phyloP scores from a whole-genome alignment of 2,797 vertebrate genomes.

The Kryptolebias ocellatus region DNA sequence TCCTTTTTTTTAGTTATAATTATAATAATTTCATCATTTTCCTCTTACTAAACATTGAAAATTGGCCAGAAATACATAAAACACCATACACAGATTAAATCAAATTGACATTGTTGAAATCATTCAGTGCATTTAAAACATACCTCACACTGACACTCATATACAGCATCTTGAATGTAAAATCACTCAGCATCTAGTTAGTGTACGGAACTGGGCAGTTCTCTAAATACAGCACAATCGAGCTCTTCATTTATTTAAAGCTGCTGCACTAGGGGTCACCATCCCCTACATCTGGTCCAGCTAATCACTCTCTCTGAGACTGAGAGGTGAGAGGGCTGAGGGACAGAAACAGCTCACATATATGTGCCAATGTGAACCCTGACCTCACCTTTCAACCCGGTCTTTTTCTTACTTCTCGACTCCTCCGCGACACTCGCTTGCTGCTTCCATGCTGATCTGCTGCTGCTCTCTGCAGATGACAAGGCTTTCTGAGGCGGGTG shows the following conservation, averaged over 20 bases:
- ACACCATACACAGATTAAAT: no score
- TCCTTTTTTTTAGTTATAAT: no score
- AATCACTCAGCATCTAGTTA: not conserved
- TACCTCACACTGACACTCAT: not conserved
- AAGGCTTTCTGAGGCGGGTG: conserved; percentile 32
- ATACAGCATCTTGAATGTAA: not conserved
- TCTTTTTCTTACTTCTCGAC: conserved; percentile 11
- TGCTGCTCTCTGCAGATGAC: conserved; percentile 33
- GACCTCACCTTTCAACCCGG: conserved; percentile 37
- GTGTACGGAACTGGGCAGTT: not conserved
- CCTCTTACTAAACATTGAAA: no score
- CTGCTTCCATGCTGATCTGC: conserved; percentile 22
- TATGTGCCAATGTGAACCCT: conserved; percentile 24
- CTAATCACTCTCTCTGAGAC: conserved; percentile 71
- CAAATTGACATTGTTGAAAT: no score
- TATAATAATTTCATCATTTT: no score
- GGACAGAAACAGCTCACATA: conserved; percentile 25
- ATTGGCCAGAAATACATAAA: no score
- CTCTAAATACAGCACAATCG: conserved; percentile 1
- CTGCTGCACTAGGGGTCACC: conserved; percentile 33
- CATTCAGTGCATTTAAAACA: not conserved
- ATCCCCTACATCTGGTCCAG: conserved; percentile 43
- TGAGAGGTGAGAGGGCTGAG: conserved; percentile 45
- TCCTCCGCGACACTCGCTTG: not conserved
- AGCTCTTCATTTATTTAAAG: conserved; percentile 25